phyloP scores from a whole-genome alignment of 2,113 vertebrate species.

The Mus pahari region DNA sequence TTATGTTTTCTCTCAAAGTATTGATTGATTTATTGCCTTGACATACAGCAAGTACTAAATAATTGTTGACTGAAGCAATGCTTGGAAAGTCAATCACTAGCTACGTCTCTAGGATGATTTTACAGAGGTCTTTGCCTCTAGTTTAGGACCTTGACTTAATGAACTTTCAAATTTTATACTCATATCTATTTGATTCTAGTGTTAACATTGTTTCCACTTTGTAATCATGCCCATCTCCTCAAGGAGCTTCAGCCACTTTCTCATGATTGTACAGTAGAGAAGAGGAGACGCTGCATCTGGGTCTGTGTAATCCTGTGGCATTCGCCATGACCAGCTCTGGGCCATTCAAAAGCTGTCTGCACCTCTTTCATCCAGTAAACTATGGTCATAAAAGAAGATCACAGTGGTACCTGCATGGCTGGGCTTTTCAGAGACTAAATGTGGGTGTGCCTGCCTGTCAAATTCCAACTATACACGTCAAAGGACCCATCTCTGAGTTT shows the following conservation, averaged over 20 bases:
- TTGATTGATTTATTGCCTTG: not conserved
- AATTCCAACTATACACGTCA: not conserved
- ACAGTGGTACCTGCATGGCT: not conserved
- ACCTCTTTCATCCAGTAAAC: not conserved
- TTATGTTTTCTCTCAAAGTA: not conserved
- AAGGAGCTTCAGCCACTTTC: not conserved
- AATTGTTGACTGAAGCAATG: not conserved
- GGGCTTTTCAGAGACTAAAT: not conserved
- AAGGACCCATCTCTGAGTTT: not conserved
- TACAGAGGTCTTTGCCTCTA: not conserved
- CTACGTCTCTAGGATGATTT: not conserved
- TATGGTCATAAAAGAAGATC: not conserved
- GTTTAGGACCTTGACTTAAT: not conserved
- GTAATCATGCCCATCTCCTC: not conserved
- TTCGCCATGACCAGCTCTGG: not conserved
- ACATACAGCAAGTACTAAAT: not conserved
- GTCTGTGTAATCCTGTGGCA: not conserved
- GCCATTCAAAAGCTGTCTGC: not conserved
- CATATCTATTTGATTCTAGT: not conserved
- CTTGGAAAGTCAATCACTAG: not conserved
- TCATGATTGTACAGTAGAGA: not conserved
- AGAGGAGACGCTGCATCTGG: not conserved
- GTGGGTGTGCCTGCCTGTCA: not conserved
- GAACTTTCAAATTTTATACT: not conserved
- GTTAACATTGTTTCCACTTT: not conserved